Conservation (phyloP, 2,888 invertebrate species). For the Alloplasta piceator region DNA sequence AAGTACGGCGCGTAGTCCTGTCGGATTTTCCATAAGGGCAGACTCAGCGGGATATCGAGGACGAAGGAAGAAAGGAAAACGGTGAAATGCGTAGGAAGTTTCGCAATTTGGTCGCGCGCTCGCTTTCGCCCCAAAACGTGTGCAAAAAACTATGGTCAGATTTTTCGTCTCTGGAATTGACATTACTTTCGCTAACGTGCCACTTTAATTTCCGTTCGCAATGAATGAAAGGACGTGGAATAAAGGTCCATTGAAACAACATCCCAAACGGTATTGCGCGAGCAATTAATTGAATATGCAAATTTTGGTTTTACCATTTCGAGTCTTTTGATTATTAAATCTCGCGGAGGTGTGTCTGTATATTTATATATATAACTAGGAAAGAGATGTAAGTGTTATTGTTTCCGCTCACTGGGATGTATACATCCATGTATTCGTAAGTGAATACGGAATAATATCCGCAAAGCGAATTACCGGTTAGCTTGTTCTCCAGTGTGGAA, state of each 20-base stretch:
- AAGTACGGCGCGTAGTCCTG: conserved; percentile 11
- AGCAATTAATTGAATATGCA: neutral
- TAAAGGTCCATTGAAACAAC: neutral
- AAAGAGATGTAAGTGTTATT: neutral
- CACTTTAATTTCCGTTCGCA: neutral
- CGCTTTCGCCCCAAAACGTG: conserved; percentile 18
- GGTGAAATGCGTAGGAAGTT: conserved; percentile 33
- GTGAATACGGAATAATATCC: conserved; percentile 48
- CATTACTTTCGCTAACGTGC: conserved; percentile 11
- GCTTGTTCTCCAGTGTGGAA: conserved; percentile 55
- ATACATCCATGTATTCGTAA: conserved; percentile 12
- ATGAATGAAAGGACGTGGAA: neutral
- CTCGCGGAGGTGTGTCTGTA: neutral
- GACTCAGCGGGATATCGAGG: conserved; percentile 33
- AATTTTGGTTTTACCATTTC: neutral
- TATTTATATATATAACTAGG: too few species aligned
- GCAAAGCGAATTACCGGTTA: conserved; percentile 40
- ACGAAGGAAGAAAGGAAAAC: conserved; percentile 10
- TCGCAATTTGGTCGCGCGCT: conserved; percentile 32
- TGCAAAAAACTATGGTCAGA: conserved; percentile 14
- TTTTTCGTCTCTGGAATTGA: conserved; percentile 43
- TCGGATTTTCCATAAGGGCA: conserved; percentile 29
- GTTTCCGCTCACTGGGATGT: neutral
- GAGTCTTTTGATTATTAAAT: neutral
- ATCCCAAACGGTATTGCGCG: neutral